A percentile compares a stretch with the other conserved stretches of the same genome.
These are phyloP conservation scores for Heliconius sara DNA, from an alignment of 2,888 invertebrate species.

Conservation along the genomic window DNA sequence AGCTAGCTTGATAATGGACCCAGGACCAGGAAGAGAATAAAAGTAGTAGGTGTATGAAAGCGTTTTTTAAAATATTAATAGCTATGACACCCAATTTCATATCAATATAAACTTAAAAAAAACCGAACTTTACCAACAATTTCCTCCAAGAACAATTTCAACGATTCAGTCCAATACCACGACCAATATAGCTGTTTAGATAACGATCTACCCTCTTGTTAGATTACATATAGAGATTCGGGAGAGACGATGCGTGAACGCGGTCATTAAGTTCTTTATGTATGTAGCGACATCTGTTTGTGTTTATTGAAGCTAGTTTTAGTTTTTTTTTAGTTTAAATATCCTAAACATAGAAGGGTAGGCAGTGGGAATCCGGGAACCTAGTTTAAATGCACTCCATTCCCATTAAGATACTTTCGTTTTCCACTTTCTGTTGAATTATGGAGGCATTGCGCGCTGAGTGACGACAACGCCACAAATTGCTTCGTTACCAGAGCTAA, in stretches of 20 bases:
- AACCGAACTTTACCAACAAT: background rate
- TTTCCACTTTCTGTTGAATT: background rate
- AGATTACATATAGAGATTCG: conserved; percentile 46
- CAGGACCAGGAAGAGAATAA: too few species aligned
- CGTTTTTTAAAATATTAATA: too few species aligned
- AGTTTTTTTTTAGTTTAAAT: too few species aligned
- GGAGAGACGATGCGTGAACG: conserved; percentile 64
- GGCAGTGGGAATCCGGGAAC: background rate
- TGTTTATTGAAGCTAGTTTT: background rate
- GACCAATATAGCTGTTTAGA: conserved; percentile 64
- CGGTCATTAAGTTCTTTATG: conserved; percentile 43
- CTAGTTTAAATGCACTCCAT: too few species aligned
- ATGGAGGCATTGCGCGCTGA: too few species aligned
- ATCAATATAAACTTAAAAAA: background rate
- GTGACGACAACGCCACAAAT: background rate
- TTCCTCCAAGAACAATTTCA: conserved; percentile 29
- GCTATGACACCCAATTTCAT: background rate
- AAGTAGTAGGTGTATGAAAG: too few species aligned
- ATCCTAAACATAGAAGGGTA: background rate
- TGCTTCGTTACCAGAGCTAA: background rate
- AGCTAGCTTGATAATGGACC: too few species aligned
- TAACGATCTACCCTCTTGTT: conserved; percentile 69
- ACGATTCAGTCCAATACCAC: conserved; percentile 42
- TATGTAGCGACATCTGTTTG: conserved; percentile 50
- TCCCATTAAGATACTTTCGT: background rate